Evolutionary conservation across 2,797 vertebrate genomes (phyloP).

Genomic region (Coregonus ussuriensis): DNA sequence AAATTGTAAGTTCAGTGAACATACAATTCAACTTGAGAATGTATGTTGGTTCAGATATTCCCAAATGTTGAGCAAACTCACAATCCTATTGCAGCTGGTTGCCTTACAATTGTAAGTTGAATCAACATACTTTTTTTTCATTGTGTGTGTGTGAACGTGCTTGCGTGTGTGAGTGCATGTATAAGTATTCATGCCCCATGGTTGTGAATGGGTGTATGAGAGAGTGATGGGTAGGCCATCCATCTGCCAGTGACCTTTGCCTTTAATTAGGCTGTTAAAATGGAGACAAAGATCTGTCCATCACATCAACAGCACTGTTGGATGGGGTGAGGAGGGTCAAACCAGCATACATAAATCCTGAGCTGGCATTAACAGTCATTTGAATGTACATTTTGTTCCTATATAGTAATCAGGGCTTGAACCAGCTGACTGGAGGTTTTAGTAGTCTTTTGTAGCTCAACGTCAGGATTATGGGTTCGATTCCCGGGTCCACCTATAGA

Average conservation of each 20-base stretch:
- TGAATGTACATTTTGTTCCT: too few relatives aligned
- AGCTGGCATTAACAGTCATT: neutral
- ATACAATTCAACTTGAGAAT: too few relatives aligned
- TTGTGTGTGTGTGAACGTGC: neutral
- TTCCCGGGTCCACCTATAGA: too few relatives aligned
- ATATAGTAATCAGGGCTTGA: neutral
- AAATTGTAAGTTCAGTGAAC: too few relatives aligned
- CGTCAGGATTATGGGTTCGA: too few relatives aligned
- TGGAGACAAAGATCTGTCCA: conserved; percentile 16
- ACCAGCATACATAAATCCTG: neutral
- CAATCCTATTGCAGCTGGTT: too few relatives aligned
- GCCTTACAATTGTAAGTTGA: neutral
- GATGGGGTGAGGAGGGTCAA: neutral
- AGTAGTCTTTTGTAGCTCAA: neutral
- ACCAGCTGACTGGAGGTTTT: neutral
- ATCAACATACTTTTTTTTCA: neutral
- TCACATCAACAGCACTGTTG: conserved; percentile 29
- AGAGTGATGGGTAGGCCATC: conserved; percentile 9
- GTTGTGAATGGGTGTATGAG: neutral
- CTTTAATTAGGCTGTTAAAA: conserved; percentile 52
- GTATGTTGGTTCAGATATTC: too few relatives aligned
- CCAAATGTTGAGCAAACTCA: too few relatives aligned
- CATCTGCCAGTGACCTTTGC: conserved; percentile 58
- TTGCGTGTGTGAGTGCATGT: neutral
- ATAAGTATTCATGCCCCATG: neutral